Evolutionary conservation across 2,888 invertebrate genomes (phyloP).

Genomic region (Scaptomyza parva): DNA sequence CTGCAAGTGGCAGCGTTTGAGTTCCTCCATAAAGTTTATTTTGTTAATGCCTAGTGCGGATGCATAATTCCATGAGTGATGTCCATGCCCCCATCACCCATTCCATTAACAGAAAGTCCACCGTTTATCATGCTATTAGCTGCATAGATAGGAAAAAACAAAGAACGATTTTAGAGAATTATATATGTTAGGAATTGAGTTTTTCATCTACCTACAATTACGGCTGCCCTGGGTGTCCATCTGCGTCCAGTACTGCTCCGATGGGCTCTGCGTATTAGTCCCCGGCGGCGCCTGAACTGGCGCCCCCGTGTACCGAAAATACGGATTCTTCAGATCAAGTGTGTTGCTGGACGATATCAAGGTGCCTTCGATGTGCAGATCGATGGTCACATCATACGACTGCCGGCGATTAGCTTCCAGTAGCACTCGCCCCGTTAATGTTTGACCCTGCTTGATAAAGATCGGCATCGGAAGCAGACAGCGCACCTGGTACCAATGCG

Average conservation of each 20-base stretch:
- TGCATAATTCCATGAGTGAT: slow-evolving; percentile 86
- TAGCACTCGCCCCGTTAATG: slow-evolving; percentile 93
- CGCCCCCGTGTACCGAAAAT: slow-evolving; percentile 98
- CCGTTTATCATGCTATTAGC: slow-evolving; percentile 91
- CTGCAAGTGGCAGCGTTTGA: slow-evolving; percentile 42
- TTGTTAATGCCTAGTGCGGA: slow-evolving; percentile 59
- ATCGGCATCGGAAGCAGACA: slow-evolving; percentile 97
- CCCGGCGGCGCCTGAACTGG: slow-evolving; percentile 97
- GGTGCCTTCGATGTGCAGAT: slow-evolving; percentile 95
- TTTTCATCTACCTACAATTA: slow-evolving; percentile 73
- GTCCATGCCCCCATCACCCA: slow-evolving; percentile 90
- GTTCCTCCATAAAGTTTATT: slow-evolving; percentile 11
- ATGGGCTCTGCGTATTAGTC: slow-evolving; percentile 95
- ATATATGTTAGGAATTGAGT: background rate
- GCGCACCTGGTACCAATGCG: slow-evolving; percentile 99
- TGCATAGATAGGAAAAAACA: slow-evolving; percentile 49
- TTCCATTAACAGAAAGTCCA: slow-evolving; percentile 90
- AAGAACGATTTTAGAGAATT: background rate
- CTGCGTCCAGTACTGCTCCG: slow-evolving; percentile 96
- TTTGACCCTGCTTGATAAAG: slow-evolving; percentile 97
- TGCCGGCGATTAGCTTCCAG: slow-evolving; percentile 97
- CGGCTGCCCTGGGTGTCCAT: slow-evolving; percentile 89
- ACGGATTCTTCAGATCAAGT: slow-evolving; percentile 98
- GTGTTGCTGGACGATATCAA: slow-evolving; percentile 94
- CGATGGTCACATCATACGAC: slow-evolving; percentile 99